Evolutionary conservation across 2,113 vertebrate species (phyloP).

Genomic region (Neofelis nebulosa): DNA sequence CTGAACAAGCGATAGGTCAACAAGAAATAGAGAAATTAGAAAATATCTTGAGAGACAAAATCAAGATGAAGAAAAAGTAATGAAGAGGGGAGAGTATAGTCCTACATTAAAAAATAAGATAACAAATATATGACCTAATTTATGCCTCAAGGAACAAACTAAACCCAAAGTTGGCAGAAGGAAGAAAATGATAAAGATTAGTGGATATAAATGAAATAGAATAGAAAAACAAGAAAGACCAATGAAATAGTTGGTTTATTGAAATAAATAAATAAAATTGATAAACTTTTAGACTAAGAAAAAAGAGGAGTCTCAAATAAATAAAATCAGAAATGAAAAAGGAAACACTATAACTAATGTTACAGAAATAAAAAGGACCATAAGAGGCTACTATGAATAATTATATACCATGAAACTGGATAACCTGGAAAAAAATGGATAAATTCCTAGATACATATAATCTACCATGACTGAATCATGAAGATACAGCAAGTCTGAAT

Average conservation of each 20-base stretch:
- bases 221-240: background rate
- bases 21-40: background rate
- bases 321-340: background rate
- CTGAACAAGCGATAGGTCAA: background rate
- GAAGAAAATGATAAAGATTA: background rate
- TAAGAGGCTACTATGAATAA: background rate
- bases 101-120: background rate
- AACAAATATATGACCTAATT: background rate
- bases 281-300: background rate
- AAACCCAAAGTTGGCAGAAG: background rate
- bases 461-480: background rate
- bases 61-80: background rate
- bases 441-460: background rate
- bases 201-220: background rate
- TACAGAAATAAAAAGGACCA: background rate
- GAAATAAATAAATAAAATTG: background rate
- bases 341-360: background rate
- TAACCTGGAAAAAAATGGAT: background rate
- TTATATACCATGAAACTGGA: background rate
- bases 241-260: background rate
- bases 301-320: background rate
- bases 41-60: background rate
- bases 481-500: background rate
- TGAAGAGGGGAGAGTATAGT: background rate
- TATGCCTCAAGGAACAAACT: background rate